Percentiles rank a stretch among this genome's conserved stretches.
Evolutionary conservation across 2,113 vertebrate genomes (phyloP).

Genomic region (Sigmodon hispidus): DNA sequence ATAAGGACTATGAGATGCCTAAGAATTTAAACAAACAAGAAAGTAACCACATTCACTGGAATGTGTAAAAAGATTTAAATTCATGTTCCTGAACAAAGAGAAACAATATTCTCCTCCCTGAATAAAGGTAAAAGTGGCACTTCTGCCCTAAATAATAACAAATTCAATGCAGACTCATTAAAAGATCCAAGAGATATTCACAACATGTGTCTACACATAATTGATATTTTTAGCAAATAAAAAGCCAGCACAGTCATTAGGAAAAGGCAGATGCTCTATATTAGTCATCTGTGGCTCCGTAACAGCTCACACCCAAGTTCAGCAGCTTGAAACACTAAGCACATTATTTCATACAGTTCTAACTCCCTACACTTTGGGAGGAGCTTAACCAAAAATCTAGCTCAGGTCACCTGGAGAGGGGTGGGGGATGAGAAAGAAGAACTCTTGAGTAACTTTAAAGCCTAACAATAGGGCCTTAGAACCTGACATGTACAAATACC

Average conservation of each 20-base stretch:
- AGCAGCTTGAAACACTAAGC: not conserved
- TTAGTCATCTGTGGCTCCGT: not conserved
- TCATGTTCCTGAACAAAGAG: not conserved
- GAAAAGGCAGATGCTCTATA: not conserved
- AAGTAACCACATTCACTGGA: not conserved
- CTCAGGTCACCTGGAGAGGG: not conserved
- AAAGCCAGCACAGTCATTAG: constrained; percentile 20
- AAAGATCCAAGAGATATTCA: constrained; percentile 34
- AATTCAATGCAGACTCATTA: constrained; percentile 32
- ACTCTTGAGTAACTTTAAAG: not conserved
- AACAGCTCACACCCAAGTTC: not conserved
- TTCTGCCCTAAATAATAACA: constrained; percentile 36
- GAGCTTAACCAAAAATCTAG: not conserved
- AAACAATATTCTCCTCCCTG: not conserved
- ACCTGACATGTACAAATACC: not conserved
- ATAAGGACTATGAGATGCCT: not conserved
- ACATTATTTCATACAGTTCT: not conserved
- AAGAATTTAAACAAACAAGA: not conserved
- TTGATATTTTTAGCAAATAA: constrained; percentile 47
- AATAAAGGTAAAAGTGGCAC: not conserved
- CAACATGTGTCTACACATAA: not conserved
- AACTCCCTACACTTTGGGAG: not conserved
- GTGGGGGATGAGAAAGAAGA: not conserved
- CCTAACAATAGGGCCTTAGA: not conserved
- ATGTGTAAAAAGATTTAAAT: not conserved